phyloP scores from a whole-genome alignment of 2,888 invertebrate genomes.

The Pyrgus malvae region DNA sequence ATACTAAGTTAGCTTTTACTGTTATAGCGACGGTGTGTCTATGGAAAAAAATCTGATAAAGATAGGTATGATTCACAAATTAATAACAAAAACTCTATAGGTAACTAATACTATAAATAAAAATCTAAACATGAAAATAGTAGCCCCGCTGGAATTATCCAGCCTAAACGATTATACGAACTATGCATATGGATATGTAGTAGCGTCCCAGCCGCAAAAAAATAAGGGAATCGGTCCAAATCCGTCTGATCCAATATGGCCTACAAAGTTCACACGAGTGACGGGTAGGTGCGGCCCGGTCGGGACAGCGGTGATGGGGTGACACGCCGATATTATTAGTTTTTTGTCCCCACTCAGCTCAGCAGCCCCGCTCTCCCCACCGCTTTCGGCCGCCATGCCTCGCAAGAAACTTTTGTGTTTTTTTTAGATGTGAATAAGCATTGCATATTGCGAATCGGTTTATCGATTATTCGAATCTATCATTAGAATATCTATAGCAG shows the following conservation, averaged over 20 bases:
- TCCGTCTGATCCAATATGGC: conserved; percentile 44
- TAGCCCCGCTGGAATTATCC: too few species aligned
- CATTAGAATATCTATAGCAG: too few species aligned
- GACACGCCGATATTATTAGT: conserved; percentile 80
- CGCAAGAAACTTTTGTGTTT: conserved; percentile 63
- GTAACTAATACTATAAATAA: too few species aligned
- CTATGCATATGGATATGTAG: background rate
- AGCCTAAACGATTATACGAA: too few species aligned
- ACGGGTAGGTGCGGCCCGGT: conserved; percentile 63
- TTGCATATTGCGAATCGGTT: too few species aligned
- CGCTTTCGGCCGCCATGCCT: conserved; percentile 64
- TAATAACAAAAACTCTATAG: too few species aligned
- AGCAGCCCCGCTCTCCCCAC: conserved; percentile 55
- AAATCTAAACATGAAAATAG: too few species aligned
- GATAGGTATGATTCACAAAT: too few species aligned
- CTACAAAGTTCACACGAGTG: conserved; percentile 58
- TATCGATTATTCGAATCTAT: too few species aligned
- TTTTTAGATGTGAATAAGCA: conserved; percentile 33
- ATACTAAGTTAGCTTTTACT: too few species aligned
- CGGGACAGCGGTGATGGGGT: conserved; percentile 71
- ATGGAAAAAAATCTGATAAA: too few species aligned
- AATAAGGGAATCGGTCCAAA: conserved; percentile 6
- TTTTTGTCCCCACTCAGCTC: conserved; percentile 71
- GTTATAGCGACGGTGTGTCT: too few species aligned
- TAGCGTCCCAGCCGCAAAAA: background rate